Base-by-base conservation (phyloP, 64 coral and sea anemone species). In the Actinia tenebrosa region DNA sequence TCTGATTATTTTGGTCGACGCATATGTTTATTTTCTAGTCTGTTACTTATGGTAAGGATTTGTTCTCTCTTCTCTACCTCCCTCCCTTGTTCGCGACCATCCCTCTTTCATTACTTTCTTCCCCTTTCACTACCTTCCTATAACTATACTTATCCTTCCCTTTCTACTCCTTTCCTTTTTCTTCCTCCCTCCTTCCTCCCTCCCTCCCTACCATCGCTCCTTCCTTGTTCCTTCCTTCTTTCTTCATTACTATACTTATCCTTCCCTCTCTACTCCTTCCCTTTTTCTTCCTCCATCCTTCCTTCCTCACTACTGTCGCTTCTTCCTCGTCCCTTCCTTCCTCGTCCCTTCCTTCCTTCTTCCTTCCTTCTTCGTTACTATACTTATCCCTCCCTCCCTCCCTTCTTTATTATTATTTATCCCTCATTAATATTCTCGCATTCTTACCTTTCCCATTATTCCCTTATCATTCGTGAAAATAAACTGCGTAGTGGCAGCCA, bases 1-100 rank as follows among this genome's bases (percentile, higher is more conserved):
- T 96, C 94, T 23, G 94, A 96, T 19, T 84, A 61, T 85, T 92
- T 92, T 63, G 94, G 94, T 5, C 71, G 91, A 77, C 91, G 91
- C 27, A 88, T 92, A 26, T 92, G 90, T 50, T 23, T 96, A 17
- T 96, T 89, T 55, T 26, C 87, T 2, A 87, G 84, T 53, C 82
- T 81, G 22, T 54, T 89, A 10, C 25, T 96, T 3, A 92, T 89
- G 88, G 94, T 96, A 89, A 90, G 84, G 10, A 15, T 86, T 30
- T 75, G 63, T 42, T 14, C 10, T 27, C 10, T 26, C 27, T 14
- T 37, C 11, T 25, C 15, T 2, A 10, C 8, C 19, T 47, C 84
- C 27, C 0, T 42, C 52, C 22, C 7, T n/a, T 18, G 42, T 26
- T 66, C 7, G 7, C 63, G 2, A 23, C 53, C 53, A 50, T 22